A percentile compares a stretch with the other conserved stretches of the same genome.
These are phyloP conservation scores for Yponomeuta evonymella DNA, from an alignment of 2,888 invertebrate species.

Conservation along the genomic window DNA sequence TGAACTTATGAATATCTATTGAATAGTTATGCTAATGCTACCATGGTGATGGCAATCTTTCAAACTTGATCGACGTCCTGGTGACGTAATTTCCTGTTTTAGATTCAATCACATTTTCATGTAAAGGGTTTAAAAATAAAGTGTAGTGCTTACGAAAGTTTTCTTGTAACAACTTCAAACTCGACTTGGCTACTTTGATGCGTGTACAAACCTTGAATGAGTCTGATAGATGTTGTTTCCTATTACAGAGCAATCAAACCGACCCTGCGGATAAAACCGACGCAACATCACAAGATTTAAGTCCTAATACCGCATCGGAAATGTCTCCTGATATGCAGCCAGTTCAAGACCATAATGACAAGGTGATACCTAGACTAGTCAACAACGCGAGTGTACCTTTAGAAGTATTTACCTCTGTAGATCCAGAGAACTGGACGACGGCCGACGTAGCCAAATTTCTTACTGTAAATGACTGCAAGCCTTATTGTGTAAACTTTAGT, in stretches of 20 bases:
- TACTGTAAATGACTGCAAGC: constrained; percentile 88
- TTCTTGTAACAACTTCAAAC: background rate
- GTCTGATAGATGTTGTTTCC: background rate
- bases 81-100: no score
- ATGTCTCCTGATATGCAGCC: constrained; percentile 20
- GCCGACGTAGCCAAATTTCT: constrained; percentile 92
- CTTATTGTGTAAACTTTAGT: constrained; percentile 81
- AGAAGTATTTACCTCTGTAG: constrained; percentile 69
- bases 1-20: no score
- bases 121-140: no score
- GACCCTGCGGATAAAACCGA: constrained; percentile 26
- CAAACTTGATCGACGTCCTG: no score
- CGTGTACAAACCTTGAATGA: background rate
- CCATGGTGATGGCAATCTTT: no score
- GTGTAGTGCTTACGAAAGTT: background rate
- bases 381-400: constrained; percentile 69
- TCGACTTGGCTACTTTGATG: background rate
- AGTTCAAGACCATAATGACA: constrained; percentile 47
- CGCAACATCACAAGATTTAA: background rate
- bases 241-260: constrained; percentile 32
- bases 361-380: constrained; percentile 80
- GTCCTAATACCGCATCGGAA: constrained; percentile 16
- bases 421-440: constrained; percentile 82
- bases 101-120: no score
- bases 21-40: no score